A percentile compares a stretch with the other conserved stretches of the same genome.
These are phyloP conservation scores for Cochlearius cochlearius DNA, from an alignment of 2,113 vertebrate genomes.

Conservation along the genomic window DNA sequence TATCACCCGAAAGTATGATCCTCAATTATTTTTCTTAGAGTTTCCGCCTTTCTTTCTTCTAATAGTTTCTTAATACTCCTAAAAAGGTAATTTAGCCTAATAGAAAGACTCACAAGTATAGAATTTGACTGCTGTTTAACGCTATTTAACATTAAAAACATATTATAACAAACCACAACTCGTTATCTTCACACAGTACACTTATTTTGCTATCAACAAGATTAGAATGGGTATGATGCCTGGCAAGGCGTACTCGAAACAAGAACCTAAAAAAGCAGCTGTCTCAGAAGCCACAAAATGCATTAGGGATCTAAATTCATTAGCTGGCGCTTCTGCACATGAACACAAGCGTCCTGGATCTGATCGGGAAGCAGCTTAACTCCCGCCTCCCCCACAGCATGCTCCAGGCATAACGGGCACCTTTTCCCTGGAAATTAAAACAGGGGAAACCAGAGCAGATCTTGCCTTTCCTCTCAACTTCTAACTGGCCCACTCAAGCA, in stretches of 20 bases:
- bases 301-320: constrained; percentile 31
- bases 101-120: not conserved
- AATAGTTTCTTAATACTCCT: not conserved
- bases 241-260: not conserved
- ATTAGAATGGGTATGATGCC: not conserved
- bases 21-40: not conserved
- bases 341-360: not conserved
- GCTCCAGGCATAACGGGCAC: not conserved
- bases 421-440: not conserved
- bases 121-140: not conserved
- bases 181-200: not conserved
- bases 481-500: not conserved
- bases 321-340: not conserved
- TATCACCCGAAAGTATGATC: not conserved
- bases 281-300: constrained; percentile 15
- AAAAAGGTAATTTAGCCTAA: not conserved
- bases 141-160: not conserved
- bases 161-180: not conserved
- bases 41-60: not conserved
- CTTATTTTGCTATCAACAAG: not conserved
- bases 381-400: not conserved
- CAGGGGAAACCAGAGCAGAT: not conserved
- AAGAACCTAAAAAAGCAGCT: constrained; percentile 16
- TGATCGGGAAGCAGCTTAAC: not conserved
- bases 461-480: not conserved